phyloP scores from a whole-genome alignment of 2,797 vertebrate species.

The Trachurus trachurus region DNA sequence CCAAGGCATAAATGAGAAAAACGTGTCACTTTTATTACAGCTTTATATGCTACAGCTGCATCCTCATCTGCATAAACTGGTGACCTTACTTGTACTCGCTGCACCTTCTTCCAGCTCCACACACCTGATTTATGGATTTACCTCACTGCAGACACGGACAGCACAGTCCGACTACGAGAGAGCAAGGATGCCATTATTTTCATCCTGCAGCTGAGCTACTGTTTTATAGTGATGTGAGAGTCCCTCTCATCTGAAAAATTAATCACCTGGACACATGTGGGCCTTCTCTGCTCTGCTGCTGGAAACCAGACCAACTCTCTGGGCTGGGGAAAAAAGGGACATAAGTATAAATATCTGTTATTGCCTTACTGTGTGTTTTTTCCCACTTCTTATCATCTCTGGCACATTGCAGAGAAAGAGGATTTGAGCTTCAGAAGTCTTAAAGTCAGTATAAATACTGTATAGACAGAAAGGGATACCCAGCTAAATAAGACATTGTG shows the following conservation, averaged over 20 bases:
- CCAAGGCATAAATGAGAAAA: slow-evolving; percentile 14
- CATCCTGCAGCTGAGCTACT: slow-evolving; percentile 16
- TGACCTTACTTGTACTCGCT: not conserved
- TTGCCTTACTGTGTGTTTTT: slow-evolving; percentile 12
- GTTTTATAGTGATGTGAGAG: slow-evolving; percentile 9
- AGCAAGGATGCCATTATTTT: slow-evolving; percentile 1
- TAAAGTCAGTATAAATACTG: slow-evolving; percentile 36
- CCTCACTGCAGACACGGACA: not conserved
- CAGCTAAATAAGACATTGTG: slow-evolving; percentile 22
- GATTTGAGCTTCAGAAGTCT: slow-evolving; percentile 45
- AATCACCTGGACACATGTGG: slow-evolving; percentile 42
- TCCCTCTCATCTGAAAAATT: slow-evolving; percentile 35
- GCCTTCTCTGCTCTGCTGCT: slow-evolving; percentile 9
- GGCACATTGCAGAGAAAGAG: slow-evolving; percentile 43
- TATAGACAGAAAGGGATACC: slow-evolving; percentile 24
- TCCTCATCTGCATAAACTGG: not conserved
- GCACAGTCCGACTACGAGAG: not conserved
- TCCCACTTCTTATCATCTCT: slow-evolving; percentile 34
- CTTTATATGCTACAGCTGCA: slow-evolving; percentile 4
- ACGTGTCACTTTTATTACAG: not conserved
- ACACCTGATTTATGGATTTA: slow-evolving; percentile 29
- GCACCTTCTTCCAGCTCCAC: not conserved
- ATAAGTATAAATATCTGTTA: slow-evolving; percentile 47
- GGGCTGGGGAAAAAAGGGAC: slow-evolving; percentile 11
- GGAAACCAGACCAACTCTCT: not conserved